Conservation (phyloP, 2,797 vertebrate genomes). For the Rhinogobio ventralis region DNA sequence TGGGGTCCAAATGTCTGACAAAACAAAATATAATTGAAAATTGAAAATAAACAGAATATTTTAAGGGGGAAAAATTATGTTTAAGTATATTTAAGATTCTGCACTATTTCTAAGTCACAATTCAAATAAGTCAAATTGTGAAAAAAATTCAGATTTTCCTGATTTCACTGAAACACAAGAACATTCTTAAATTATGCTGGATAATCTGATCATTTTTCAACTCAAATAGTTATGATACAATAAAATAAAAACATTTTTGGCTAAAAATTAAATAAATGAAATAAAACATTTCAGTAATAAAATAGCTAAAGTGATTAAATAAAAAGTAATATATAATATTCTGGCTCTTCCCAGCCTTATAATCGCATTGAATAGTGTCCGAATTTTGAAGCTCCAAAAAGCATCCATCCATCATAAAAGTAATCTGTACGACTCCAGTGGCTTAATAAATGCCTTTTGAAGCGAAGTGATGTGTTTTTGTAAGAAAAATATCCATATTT, state of each 20-base stretch:
- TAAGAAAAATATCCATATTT: too few species aligned
- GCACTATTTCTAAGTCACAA: background rate
- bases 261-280: background rate
- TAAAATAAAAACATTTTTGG: background rate
- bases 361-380: too few species aligned
- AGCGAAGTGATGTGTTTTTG: too few species aligned
- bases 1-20: background rate
- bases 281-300: background rate
- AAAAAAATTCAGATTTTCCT: background rate
- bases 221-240: background rate
- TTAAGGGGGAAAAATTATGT: background rate
- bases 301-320: background rate
- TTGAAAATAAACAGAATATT: slow-evolving; percentile 1
- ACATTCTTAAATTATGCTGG: background rate
- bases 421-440: too few species aligned
- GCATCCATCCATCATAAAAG: too few species aligned
- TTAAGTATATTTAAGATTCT: background rate
- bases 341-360: too few species aligned
- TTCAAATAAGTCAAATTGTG: background rate
- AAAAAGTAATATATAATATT: background rate
- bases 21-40: background rate
- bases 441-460: too few species aligned
- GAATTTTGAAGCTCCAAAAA: too few species aligned
- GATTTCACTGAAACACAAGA: background rate
- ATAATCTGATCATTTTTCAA: background rate